These are phyloP conservation scores for Eupeodes latifasciatus DNA, from an alignment of 2,888 invertebrate species.

Conservation along the genomic window DNA sequence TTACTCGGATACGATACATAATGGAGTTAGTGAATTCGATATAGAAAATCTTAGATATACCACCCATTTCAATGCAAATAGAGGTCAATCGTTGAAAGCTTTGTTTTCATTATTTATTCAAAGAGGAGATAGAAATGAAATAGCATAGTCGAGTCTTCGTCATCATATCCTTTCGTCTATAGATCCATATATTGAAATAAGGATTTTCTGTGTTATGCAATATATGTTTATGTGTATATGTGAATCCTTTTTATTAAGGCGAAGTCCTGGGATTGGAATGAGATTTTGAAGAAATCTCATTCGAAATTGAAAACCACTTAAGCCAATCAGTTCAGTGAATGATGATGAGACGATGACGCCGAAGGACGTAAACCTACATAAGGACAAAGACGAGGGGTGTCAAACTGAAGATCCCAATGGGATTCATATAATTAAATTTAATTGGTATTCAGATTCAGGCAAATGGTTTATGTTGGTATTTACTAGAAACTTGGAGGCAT, in stretches of 20 bases:
- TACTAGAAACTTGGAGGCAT: not conserved
- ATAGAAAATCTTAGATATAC: conserved; percentile 31
- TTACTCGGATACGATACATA: conserved; percentile 62
- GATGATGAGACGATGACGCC: conserved; percentile 32
- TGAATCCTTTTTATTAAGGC: conserved; percentile 59
- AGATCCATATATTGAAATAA: conserved; percentile 21
- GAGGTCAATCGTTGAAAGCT: conserved; percentile 76
- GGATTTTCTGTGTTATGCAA: conserved; percentile 19
- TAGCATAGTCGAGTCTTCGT: conserved; percentile 37
- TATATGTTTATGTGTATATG: not conserved
- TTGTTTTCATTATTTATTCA: conserved; percentile 76
- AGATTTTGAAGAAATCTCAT: conserved; percentile 44
- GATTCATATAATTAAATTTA: conserved; percentile 74
- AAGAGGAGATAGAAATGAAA: conserved; percentile 58
- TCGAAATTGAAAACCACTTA: conserved; percentile 76
- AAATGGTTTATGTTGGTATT: conserved; percentile 67
- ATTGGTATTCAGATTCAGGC: conserved; percentile 74
- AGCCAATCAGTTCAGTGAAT: conserved; percentile 70
- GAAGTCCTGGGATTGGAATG: conserved; percentile 25
- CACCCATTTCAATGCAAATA: conserved; percentile 68
- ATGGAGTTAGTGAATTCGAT: conserved; percentile 57
- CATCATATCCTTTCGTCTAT: conserved; percentile 27
- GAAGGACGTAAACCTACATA: not conserved
- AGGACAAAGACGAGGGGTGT: conserved; percentile 20
- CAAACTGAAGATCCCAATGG: conserved; percentile 50